phyloP scores from a whole-genome alignment of 2,888 invertebrate genomes.

The Eupithecia exiguata region DNA sequence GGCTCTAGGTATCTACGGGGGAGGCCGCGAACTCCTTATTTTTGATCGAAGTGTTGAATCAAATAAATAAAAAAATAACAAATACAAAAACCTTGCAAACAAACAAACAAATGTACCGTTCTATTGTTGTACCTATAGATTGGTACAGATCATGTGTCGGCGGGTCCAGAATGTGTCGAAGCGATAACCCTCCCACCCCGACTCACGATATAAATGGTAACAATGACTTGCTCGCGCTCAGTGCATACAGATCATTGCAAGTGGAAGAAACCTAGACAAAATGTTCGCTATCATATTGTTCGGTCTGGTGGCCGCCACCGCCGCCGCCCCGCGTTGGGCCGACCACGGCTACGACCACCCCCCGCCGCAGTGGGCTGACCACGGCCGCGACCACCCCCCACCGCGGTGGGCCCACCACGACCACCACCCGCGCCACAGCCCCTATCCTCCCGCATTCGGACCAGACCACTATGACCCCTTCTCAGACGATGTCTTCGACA shows the following conservation, averaged over 20 bases:
- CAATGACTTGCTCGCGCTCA: not conserved
- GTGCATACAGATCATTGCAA: not conserved
- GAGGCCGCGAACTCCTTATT: too few relatives aligned
- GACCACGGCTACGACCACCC: slow-evolving; percentile 43
- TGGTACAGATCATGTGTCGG: not conserved
- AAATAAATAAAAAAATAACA: not conserved
- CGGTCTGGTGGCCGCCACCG: slow-evolving; percentile 56
- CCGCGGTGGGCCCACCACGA: slow-evolving; percentile 55
- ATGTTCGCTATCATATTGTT: slow-evolving; percentile 59
- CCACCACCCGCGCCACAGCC: slow-evolving; percentile 32
- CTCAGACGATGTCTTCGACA: slow-evolving; percentile 61
- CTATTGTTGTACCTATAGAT: not conserved
- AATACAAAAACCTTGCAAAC: not conserved
- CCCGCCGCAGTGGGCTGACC: slow-evolving; percentile 54
- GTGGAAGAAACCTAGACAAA: slow-evolving; percentile 26
- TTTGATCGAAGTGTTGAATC: too few relatives aligned
- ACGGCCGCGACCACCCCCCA: slow-evolving; percentile 38
- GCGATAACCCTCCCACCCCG: slow-evolving; percentile 9
- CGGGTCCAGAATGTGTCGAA: slow-evolving; percentile 2
- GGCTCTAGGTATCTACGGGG: too few relatives aligned
- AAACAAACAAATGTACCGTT: not conserved
- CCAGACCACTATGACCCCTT: slow-evolving; percentile 39
- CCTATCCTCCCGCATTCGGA: slow-evolving; percentile 30
- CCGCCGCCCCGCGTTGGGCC: slow-evolving; percentile 65
- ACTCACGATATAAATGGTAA: not conserved